These are phyloP conservation scores for Kobus ellipsiprymnus DNA, from an alignment of 2,113 vertebrate species.

Conservation along the genomic window DNA sequence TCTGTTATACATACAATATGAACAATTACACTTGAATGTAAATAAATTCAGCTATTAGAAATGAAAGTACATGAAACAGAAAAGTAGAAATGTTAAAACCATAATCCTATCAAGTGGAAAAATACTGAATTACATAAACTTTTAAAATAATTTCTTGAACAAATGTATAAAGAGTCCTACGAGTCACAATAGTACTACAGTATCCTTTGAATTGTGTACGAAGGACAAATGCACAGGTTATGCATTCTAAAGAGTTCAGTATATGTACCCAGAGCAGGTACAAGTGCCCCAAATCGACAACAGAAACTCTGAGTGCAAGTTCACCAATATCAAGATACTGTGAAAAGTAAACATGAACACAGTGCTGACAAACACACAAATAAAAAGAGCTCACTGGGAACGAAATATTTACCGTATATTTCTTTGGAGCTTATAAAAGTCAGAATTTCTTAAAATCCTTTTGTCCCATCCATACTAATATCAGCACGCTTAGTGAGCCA, in stretches of 20 bases:
- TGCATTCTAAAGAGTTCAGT: not conserved
- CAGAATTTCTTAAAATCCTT: constrained; percentile 57
- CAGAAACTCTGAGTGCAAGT: constrained; percentile 5
- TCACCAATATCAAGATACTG: constrained; percentile 16
- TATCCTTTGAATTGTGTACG: not conserved
- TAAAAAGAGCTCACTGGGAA: constrained; percentile 20
- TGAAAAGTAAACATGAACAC: constrained; percentile 41
- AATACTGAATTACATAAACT: constrained; percentile 13
- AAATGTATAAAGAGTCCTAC: not conserved
- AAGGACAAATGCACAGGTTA: constrained; percentile 29
- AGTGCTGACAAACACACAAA: constrained; percentile 27
- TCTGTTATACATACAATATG: not conserved
- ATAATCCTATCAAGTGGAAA: not conserved
- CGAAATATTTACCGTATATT: constrained; percentile 72
- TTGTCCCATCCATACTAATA: constrained; percentile 55
- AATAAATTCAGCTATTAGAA: constrained; percentile 21
- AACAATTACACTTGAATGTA: constrained; percentile 24
- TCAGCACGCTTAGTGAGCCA: constrained; percentile 64
- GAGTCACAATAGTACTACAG: not conserved
- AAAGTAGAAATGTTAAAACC: constrained; percentile 7
- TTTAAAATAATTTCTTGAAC: constrained; percentile 52
- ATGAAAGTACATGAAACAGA: constrained; percentile 1
- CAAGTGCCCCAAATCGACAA: not conserved
- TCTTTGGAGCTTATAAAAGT: constrained; percentile 59
- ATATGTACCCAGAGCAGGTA: not conserved